Evolutionary conservation across 1,140 invertebrate species (phyloP), one percentile per base, ranked within the genome.

Genomic region (Pentalonia nigronervosa): DNA sequence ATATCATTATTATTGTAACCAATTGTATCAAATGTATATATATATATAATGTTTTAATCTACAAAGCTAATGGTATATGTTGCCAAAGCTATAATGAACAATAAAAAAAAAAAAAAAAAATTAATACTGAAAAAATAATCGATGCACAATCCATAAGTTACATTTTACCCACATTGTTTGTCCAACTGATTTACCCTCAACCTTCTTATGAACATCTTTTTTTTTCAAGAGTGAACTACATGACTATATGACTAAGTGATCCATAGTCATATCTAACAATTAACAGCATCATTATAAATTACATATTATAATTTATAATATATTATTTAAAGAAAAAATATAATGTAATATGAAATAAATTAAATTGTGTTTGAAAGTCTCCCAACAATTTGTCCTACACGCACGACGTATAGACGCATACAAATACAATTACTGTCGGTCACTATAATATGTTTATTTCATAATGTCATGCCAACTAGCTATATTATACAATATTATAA

Each of bases 381-480:
- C n/a, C 4, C 14, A 76, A 34, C 1, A 76, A 34, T n/a, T 14
- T 20, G 30, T 76, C 17, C 30, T n/a, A 76, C 30, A 76, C 60
- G 30, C 60, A n/a, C 30, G n/a, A 76, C 6, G 17, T 14, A 7
- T n/a, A 20, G n/a, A 76, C 60, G 60, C 30, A 7, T 76, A 34
- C 17, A 17, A 14, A 76, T 76, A 76, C n/a, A 76, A 76, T n/a
- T n/a, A 76, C n/a, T 17, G 14, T n/a, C n/a, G 30, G 25, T 67
- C 14, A 67, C 20, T 76, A 67, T 67, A 17, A 41, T 41, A 41
- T 30, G 14, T 76, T 76, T 76, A 86, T 86, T 86, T 86, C 25
- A 86, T 47, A 47, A 47, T 86, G 36, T 25, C 84, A 86, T n/a
- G 84, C 47, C 84, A 47, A 86, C 84, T 86, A 47, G 45, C 84